Evolutionary conservation across 2,113 vertebrate species (phyloP), one percentile per base, ranked within the genome.

Genomic region (Junco hyemalis): DNA sequence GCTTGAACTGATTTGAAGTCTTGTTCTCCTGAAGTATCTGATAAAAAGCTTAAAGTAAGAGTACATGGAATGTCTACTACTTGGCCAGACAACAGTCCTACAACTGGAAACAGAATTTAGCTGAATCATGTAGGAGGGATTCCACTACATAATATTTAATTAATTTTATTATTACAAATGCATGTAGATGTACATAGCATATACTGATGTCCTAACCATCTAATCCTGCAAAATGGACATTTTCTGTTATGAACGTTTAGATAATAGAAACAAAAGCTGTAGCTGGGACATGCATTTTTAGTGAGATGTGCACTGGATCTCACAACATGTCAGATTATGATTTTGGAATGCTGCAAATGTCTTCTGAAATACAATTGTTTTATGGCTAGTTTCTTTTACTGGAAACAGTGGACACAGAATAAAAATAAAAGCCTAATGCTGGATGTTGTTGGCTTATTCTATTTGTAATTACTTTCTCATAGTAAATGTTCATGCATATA

Each of bases 1-100:
- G 40, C 93, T 84, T 94, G 81, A 83, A 93, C 71, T 86, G 93
- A 96, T 96, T 92, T 94, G 92, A 96, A 94, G 88, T 94, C 71
- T 80, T 93, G 65, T 92, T 96, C 84, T 86, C 24, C 70, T 86
- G 81, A 91, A 96, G 82, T 89, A 85, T 69, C 81, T 95, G 85
- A 90, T 91, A 78, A 86, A 66, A 96, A 83, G 57, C 88, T 95
- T 86, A 90, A 93, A 95, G 53, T 77, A 70, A 72, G 71, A 85
- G 44, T 73, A 59, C 35, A 10, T 40, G 64, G 44, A 74, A 64
- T 69, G 42, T 85, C 68, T 77, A 4, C 78, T 91, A 23, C 50
- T 92, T 82, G 35, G 29, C 87, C 76, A 36, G 84, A 83, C 20
- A 76, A 29, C 31, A 86, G 1, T 76, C 36, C 21, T 80, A 11